Conservation (phyloP, 1,140 invertebrate species). For the Coboldia fuscipes region DNA sequence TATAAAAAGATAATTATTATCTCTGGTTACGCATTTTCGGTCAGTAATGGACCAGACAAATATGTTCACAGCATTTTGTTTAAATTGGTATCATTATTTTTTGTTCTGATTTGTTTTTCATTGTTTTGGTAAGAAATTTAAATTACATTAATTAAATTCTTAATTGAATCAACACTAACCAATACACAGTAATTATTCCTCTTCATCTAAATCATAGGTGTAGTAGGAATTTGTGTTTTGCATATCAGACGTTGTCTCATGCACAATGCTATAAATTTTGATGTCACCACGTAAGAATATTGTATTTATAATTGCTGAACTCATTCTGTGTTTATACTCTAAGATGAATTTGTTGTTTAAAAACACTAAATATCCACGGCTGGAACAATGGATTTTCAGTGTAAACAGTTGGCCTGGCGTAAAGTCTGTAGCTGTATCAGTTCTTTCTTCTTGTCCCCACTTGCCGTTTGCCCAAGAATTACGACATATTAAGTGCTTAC, state of each 20-base stretch:
- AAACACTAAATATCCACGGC: slow-evolving; percentile 20
- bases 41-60: too few relatives aligned
- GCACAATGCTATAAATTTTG: slow-evolving; percentile 15
- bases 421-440: slow-evolving; percentile 22
- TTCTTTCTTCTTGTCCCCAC: slow-evolving; percentile 24
- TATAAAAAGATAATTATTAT: too few relatives aligned
- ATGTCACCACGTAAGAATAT: slow-evolving; percentile 26
- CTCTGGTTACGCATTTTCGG: too few relatives aligned
- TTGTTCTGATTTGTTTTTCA: too few relatives aligned
- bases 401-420: slow-evolving; percentile 21
- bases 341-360: slow-evolving; percentile 21
- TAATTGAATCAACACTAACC: too few relatives aligned
- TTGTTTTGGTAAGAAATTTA: too few relatives aligned
- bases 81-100: too few relatives aligned
- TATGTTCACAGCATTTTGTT: too few relatives aligned
- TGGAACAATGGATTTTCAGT: slow-evolving; percentile 17
- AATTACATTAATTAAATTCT: too few relatives aligned
- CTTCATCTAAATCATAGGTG: too few relatives aligned
- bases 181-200: too few relatives aligned
- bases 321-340: slow-evolving; percentile 18
- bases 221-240: too few relatives aligned
- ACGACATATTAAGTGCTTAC: slow-evolving; percentile 21
- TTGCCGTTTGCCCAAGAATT: slow-evolving; percentile 25
- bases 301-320: slow-evolving; percentile 17
- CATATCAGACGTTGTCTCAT: slow-evolving; percentile 7